Conservation (phyloP, 1,140 invertebrate species). For the Druon quercuslanigerum region DNA sequence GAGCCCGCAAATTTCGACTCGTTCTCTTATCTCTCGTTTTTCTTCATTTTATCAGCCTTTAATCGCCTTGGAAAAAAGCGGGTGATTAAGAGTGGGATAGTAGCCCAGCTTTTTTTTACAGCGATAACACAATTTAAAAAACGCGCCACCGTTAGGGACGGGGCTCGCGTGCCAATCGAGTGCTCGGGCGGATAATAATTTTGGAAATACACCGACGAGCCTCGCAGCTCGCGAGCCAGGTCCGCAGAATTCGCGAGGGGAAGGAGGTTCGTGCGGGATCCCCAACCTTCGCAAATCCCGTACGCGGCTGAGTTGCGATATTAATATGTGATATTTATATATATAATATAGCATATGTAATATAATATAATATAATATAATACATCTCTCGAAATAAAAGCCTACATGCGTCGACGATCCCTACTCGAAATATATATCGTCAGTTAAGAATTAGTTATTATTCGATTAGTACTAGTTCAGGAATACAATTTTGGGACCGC, state of each 20-base stretch:
- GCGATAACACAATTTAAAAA: slow-evolving; percentile 13
- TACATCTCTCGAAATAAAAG: slow-evolving; percentile 58
- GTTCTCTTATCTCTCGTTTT: background rate
- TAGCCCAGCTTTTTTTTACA: slow-evolving; percentile 12
- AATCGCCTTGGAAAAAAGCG: slow-evolving; percentile 7
- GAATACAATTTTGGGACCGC: slow-evolving; percentile 49
- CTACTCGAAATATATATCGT: slow-evolving; percentile 55
- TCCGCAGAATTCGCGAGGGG: slow-evolving; percentile 3
- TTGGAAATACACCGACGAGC: background rate
- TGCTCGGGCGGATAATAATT: slow-evolving; percentile 1
- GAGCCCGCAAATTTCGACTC: background rate
- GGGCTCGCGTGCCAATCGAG: background rate
- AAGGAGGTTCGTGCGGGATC: slow-evolving; percentile 17
- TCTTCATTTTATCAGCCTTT: background rate
- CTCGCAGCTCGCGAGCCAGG: background rate
- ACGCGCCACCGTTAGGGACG: slow-evolving; percentile 6
- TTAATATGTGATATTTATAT: slow-evolving; percentile 47
- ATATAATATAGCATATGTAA: slow-evolving; percentile 55
- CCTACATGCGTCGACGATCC: slow-evolving; percentile 58
- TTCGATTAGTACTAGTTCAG: slow-evolving; percentile 60
- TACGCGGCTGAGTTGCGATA: background rate
- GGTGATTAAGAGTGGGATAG: background rate
- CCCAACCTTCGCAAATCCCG: slow-evolving; percentile 6
- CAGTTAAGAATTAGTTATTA: slow-evolving; percentile 58
- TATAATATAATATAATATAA: slow-evolving; percentile 52